Percentiles rank a stretch among this genome's conserved stretches.
Conservation (phyloP, 2,797 vertebrate genomes). For the Urophycis tenuis region DNA sequence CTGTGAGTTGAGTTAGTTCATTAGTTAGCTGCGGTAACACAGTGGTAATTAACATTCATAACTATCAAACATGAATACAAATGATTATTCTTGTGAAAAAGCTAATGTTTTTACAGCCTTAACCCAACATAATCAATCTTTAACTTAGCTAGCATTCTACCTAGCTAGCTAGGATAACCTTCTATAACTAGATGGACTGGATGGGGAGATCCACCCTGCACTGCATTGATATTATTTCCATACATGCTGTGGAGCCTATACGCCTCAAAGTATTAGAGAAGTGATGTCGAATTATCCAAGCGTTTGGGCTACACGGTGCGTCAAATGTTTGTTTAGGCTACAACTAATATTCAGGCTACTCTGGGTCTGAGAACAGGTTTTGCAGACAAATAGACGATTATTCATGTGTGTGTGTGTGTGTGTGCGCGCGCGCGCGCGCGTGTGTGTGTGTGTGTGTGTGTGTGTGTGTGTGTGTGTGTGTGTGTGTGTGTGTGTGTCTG, state of each 20-base stretch:
- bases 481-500: constrained; percentile 37
- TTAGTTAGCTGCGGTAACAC: background rate
- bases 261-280: background rate
- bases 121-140: background rate
- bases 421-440: too few relatives aligned
- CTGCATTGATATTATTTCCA: background rate
- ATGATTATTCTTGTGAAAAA: background rate
- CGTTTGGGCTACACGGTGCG: background rate
- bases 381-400: background rate
- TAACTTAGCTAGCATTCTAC: too few relatives aligned
- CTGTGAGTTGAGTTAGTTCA: background rate
- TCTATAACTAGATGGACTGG: too few relatives aligned
- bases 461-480: constrained; percentile 32
- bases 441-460: background rate
- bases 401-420: background rate
- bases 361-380: too few relatives aligned
- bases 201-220: background rate
- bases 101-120: background rate
- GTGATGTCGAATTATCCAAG: background rate
- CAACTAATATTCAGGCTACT: background rate
- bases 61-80: background rate
- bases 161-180: too few relatives aligned
- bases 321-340: background rate
- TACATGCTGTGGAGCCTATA: too few relatives aligned
- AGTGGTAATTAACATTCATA: background rate